Conservation (phyloP, 2,888 invertebrate genomes). For the Schizotus pectinicornis region DNA sequence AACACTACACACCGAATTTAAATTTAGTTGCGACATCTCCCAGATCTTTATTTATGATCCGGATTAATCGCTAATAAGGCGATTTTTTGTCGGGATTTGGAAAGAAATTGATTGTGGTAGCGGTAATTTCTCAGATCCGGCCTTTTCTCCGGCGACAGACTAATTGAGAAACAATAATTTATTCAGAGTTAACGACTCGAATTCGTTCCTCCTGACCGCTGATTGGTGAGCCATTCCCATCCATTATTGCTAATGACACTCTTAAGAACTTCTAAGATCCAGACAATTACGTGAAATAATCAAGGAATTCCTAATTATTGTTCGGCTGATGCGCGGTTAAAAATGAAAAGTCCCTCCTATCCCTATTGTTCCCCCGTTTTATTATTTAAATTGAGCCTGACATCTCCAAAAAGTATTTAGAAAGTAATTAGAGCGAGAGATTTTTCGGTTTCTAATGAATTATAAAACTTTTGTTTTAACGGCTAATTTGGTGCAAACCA, state of each 20-base stretch:
- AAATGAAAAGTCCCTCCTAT: constrained; percentile 52
- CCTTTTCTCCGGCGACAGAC: constrained; percentile 43
- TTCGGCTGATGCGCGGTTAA: constrained; percentile 47
- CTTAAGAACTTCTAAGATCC: constrained; percentile 52
- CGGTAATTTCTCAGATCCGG: constrained; percentile 41
- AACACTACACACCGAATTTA: constrained; percentile 25
- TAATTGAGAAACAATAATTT: constrained; percentile 59
- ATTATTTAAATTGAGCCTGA: constrained; percentile 50
- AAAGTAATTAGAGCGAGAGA: constrained; percentile 50
- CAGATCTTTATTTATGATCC: constrained; percentile 13
- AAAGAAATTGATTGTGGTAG: constrained; percentile 31
- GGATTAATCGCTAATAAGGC: neutral
- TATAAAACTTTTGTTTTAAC: constrained; percentile 54
- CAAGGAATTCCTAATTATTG: constrained; percentile 57
- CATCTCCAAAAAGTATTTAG: constrained; percentile 52
- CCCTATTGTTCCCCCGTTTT: constrained; percentile 45
- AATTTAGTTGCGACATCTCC: constrained; percentile 21
- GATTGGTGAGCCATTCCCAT: constrained; percentile 52
- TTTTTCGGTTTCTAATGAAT: constrained; percentile 50
- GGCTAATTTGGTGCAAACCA: constrained; percentile 49
- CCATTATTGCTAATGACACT: constrained; percentile 58
- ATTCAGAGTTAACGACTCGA: constrained; percentile 54
- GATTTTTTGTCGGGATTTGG: constrained; percentile 1
- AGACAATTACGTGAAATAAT: constrained; percentile 57
- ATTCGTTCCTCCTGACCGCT: constrained; percentile 49